phyloP scores from a whole-genome alignment of 2,888 invertebrate species.

The Phengaris alcon region DNA sequence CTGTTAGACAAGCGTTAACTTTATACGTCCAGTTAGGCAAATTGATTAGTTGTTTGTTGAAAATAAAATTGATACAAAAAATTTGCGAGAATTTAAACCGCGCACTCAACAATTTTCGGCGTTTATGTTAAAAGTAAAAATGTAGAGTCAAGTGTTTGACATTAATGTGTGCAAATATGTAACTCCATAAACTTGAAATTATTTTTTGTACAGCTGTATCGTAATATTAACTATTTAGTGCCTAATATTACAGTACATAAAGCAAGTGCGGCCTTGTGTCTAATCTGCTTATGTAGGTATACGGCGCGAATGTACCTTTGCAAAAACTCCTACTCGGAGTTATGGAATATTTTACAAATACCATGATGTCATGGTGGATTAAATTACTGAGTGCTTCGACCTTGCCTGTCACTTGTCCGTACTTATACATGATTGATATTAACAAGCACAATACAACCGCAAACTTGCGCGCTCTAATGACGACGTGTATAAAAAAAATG shows the following conservation, averaged over 20 bases:
- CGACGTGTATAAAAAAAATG: slow-evolving; percentile 31
- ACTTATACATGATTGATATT: slow-evolving; percentile 38
- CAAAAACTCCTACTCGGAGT: slow-evolving; percentile 58
- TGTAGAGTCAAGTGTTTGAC: background rate
- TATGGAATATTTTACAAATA: slow-evolving; percentile 68
- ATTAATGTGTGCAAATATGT: background rate
- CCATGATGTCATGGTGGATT: slow-evolving; percentile 76
- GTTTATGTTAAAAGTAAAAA: background rate
- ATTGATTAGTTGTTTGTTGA: no score
- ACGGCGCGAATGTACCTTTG: slow-evolving; percentile 44
- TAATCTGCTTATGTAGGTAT: slow-evolving; percentile 30
- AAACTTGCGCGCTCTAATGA: slow-evolving; percentile 32
- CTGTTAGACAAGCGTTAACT: no score
- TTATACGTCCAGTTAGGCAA: no score
- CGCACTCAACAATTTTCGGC: background rate
- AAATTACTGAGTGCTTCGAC: slow-evolving; percentile 67
- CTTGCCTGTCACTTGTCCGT: slow-evolving; percentile 60
- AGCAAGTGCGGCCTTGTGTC: slow-evolving; percentile 34
- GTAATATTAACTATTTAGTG: background rate
- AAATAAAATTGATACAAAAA: no score
- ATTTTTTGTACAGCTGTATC: background rate
- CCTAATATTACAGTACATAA: background rate
- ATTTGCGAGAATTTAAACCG: no score
- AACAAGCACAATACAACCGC: slow-evolving; percentile 33
- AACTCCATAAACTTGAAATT: background rate